Base-by-base conservation (phyloP, 2,888 invertebrate genomes). In the Dasypogon diadema region DNA sequence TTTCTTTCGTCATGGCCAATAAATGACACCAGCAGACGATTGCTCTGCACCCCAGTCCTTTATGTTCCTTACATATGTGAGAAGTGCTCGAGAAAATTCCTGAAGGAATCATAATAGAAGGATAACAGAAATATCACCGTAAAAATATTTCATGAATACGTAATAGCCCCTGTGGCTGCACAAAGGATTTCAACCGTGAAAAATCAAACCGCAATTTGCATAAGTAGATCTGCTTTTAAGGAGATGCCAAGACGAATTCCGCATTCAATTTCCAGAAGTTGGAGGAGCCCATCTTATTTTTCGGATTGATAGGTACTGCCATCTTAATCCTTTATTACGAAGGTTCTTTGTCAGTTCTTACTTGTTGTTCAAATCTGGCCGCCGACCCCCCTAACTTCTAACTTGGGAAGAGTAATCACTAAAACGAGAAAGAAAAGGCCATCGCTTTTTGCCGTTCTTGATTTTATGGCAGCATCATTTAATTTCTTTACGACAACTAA, bases 151-250 rank as follows among this genome's bases (percentile, higher is more conserved):
- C 73, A 73, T 73, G 73, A 73, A 73, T 73, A 73, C 56, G 73
- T 73, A 73, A 73, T 73, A 56, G 56, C 73, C 56, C 24, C 37
- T 24, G 37, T 22, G 37, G 42, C n/a, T 42, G 73, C 30, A 22
- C 21, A 37, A 37, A 34, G 56, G 56, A 56, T 70, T 75, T 77
- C 79, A 75, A 79, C 77, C 79, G 79, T 79, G 78, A 79, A 79
- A 79, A 79, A 79, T 79, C 79, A 79, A 78, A 73, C 74, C 79
- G 77, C 78, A 79, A 79, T 79, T 79, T 79, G 79, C 79, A 79
- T 79, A 79, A 79, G 79, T 79, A 78, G 77, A 79, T 79, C 73
- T 73, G 55, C 42, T 73, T 73, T 73, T 73, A 56, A 73, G 37
- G 42, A 73, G 54, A 55, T 21, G 22, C 73, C 73, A 73, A 56